These are phyloP conservation scores for Sarcophilus harrisii DNA, from an alignment of 2,797 vertebrate species.

Conservation along the genomic window DNA sequence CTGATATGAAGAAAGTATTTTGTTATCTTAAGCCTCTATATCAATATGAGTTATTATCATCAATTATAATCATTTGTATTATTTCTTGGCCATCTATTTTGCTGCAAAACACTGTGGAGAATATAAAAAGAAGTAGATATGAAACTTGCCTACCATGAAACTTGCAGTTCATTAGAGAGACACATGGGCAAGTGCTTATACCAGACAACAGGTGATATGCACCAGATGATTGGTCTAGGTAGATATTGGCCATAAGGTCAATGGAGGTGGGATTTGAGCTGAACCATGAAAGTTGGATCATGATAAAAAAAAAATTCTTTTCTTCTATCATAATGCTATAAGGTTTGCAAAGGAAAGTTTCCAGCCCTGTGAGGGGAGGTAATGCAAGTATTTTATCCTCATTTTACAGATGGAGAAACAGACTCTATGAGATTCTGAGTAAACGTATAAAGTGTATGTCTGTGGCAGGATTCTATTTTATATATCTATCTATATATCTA, in stretches of 20 bases:
- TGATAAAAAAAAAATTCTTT: not conserved
- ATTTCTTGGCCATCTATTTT: not conserved
- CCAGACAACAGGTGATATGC: not conserved
- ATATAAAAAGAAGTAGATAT: not conserved
- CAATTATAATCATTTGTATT: not conserved
- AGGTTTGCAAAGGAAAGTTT: not conserved
- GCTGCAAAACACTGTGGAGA: not conserved
- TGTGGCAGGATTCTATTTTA: not conserved
- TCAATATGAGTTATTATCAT: not conserved
- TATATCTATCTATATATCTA: too few species aligned
- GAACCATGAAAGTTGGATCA: not conserved
- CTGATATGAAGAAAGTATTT: not conserved
- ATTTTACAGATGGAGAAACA: not conserved
- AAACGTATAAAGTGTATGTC: not conserved
- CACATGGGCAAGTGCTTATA: not conserved
- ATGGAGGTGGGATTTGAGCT: not conserved
- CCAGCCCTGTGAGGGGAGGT: not conserved
- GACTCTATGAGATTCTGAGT: not conserved
- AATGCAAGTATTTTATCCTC: not conserved
- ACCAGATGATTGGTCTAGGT: not conserved
- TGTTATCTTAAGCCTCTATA: not conserved
- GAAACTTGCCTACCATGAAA: not conserved
- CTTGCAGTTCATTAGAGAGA: not conserved
- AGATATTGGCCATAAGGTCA: not conserved
- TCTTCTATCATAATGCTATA: not conserved